Evolutionary conservation across 2,797 vertebrate genomes (phyloP).

Genomic region (Mus spretus): DNA sequence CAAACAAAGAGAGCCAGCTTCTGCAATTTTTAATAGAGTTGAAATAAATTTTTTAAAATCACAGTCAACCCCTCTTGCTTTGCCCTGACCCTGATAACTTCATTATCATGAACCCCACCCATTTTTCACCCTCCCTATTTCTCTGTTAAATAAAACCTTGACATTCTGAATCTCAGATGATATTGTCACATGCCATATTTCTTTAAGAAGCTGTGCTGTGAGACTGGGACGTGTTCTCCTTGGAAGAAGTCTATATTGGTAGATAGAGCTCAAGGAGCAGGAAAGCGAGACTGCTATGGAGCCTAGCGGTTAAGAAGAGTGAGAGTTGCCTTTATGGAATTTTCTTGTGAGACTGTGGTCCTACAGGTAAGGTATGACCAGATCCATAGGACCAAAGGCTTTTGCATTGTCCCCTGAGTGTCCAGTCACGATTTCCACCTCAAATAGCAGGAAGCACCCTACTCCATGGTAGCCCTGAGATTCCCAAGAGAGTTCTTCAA

Average conservation of each 20-base stretch:
- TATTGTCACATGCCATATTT: neutral
- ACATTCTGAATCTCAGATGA: neutral
- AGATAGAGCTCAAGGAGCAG: neutral
- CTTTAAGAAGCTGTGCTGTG: neutral
- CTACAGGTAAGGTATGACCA: neutral
- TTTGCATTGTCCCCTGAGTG: neutral
- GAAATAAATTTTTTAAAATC: neutral
- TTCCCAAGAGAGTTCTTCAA: neutral
- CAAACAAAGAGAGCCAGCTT: neutral
- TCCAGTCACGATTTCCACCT: neutral
- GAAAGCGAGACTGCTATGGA: neutral
- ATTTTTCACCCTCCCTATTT: neutral
- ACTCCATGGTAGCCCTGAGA: neutral
- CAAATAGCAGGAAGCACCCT: neutral
- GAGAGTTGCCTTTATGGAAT: neutral
- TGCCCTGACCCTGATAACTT: neutral
- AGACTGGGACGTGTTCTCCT: neutral
- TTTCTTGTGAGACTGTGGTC: neutral
- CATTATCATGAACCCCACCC: neutral
- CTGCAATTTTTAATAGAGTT: neutral
- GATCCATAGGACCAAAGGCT: neutral
- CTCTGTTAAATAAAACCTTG: conserved; percentile 3
- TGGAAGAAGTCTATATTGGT: neutral
- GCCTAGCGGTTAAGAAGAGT: too few species aligned
- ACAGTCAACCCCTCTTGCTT: neutral